Conservation (phyloP, 2,113 vertebrate genomes). For the Epinephelus cyanopodus region DNA sequence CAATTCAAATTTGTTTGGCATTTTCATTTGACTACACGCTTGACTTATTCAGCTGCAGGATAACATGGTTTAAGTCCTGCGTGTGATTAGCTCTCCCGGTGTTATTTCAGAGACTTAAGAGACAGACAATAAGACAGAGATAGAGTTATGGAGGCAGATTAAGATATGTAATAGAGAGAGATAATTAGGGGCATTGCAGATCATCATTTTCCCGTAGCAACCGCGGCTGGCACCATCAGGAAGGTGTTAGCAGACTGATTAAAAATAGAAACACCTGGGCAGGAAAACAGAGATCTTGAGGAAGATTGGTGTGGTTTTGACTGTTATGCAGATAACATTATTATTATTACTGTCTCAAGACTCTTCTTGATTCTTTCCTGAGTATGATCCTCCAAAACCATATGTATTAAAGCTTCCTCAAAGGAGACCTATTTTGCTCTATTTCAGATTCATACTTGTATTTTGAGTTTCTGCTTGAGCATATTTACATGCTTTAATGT, state of each 20-base stretch:
- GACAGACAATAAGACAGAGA: neutral
- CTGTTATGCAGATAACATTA: neutral
- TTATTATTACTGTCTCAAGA: neutral
- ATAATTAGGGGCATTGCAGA: constrained; percentile 1
- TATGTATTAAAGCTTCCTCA: no score
- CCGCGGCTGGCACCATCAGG: neutral
- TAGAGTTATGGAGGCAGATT: neutral
- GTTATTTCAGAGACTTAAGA: constrained; percentile 18
- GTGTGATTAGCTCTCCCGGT: constrained; percentile 11
- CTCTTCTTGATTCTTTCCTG: neutral
- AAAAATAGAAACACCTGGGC: neutral
- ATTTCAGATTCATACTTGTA: no score
- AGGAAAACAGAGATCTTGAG: neutral
- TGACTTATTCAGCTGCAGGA: constrained; percentile 23
- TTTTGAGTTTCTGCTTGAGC: no score
- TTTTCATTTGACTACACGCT: constrained; percentile 48
- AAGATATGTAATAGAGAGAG: neutral
- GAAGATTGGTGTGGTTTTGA: neutral
- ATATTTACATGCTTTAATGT: no score
- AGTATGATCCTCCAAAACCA: neutral
- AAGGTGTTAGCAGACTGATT: constrained; percentile 1
- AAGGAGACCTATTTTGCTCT: no score
- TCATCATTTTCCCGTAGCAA: constrained; percentile 4
- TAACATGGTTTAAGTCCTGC: constrained; percentile 24
- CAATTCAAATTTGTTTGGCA: constrained; percentile 46